Base-by-base conservation (phyloP, 1,140 invertebrate genomes). In the Onthophagus taurus region DNA sequence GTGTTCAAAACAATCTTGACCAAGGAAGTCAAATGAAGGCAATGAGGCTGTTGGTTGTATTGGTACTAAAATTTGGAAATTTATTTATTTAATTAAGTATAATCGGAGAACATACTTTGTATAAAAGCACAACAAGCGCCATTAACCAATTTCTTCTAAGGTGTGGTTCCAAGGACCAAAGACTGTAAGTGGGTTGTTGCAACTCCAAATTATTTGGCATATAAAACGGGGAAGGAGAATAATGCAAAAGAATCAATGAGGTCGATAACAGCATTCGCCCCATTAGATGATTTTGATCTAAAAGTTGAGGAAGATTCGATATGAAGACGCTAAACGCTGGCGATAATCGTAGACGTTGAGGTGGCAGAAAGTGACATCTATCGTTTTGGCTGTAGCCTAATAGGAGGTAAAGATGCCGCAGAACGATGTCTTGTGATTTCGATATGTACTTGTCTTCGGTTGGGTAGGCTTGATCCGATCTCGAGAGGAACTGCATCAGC, bases 311-410 rank as follows among this genome's bases (percentile, higher is more conserved):
- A 33, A 97, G 65, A 61, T 91, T 93, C 13, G 88, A 81, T 55
- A 99, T 68, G 60, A 96, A 98, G 4, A 91, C 89, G 67, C 94
- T 97, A 67, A 97, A 97, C 1, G 94, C 89, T 4, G 93, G 81
- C 1, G 92, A 96, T 41, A 78, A 72, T 59, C 91, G 76, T 29
- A 98, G 64, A 55, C 83, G 80, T 49, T 84, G 73, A 1, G 95
- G 90, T n/a, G 89, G 78, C 11, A 95, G 78, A 54, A 89, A 89
- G 60, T 98, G 97, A 8, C 70, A 75, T 60, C 85, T 87, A 51
- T 98, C 95, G 30, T 78, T 81, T 47, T 85, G 80, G 69, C 90
- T 96, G 61, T 94, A 97, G 1, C 96, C 96, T 12, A 98, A 70
- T 31, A 47, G 69, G 12, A 95, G 72, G 61, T 94, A 96, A 17